Evolutionary conservation across 2,888 invertebrate genomes (phyloP).

Genomic region (Aspidapion aeneum): DNA sequence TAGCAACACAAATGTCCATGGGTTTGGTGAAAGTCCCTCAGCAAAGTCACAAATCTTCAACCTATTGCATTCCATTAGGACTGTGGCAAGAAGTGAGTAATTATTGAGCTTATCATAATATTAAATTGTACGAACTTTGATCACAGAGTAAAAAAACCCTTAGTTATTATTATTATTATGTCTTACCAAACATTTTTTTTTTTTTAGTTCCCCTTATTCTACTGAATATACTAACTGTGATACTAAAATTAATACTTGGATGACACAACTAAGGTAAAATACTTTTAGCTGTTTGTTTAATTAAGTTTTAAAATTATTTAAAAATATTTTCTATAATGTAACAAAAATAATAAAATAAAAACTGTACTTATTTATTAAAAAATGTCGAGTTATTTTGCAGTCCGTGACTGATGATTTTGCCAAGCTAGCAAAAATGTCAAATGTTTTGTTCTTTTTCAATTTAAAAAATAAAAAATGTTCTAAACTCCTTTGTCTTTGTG

Average conservation of each 20-base stretch:
- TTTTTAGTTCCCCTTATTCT: conserved; percentile 94
- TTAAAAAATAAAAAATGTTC: no score
- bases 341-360: no score
- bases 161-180: not conserved
- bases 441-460: no score
- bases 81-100: conserved; percentile 87
- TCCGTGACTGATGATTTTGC: no score
- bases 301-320: not conserved
- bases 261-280: conserved; percentile 41
- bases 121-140: no score
- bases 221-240: conserved; percentile 81
- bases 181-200: conserved; percentile 34
- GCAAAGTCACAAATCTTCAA: conserved; percentile 87
- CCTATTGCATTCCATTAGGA: conserved; percentile 89
- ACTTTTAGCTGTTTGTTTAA: not conserved
- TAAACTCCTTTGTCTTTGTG: no score
- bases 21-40: conserved; percentile 83
- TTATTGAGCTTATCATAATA: not conserved
- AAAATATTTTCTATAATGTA: no score
- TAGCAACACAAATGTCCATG: conserved; percentile 68
- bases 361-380: no score
- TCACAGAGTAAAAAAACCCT: not conserved
- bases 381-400: no score
- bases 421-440: no score
- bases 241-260: conserved; percentile 85